Base-by-base conservation (phyloP, 1,140 invertebrate species). In the Trichonephila clavata region DNA sequence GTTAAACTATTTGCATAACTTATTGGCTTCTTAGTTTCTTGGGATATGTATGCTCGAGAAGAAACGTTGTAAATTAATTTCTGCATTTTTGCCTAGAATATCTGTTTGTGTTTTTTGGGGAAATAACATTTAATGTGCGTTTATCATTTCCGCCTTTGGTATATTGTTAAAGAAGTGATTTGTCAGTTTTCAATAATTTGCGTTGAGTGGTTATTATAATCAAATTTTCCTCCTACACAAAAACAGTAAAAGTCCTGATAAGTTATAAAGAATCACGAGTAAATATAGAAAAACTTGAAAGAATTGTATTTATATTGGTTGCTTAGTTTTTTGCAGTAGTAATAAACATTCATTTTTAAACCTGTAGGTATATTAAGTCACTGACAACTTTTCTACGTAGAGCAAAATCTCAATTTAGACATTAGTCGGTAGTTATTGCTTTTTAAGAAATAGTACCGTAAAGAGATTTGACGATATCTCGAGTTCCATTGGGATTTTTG, bases 241-340 rank as follows among this genome's bases (percentile, higher is more conserved):
- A 68, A 77, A 7, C 18, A 77, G 27, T 39, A 39, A 14, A 77
- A 77, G 6, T 39, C n/a, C 24, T 77, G 71, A 77, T 77, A 77
- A 13, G 21, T 50, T 7, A 50, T 50, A 50, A 50, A 50, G 7
- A 63, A 21, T 63, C 21, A 21, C 61, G 21, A 20, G 21, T 63
- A 21, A 63, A 63, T 63, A 63, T 39, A 71, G 68, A 32, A 77
- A 16, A 32, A 18, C 3, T 10, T 18, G 32, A 18, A 39, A 20
- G 71, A 18, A 77, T 77, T 77, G 71, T 77, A 32, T 77, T 71
- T 77, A 63, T 77, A 39, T 4, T 32, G 32, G 71, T 77, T 39
- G 71, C 27, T 5, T 77, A 32, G 71, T 18, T 4, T 77, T 18
- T 32, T 77, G 27, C 32, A 77, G 68, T 32, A 32, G 16, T 39